Base-by-base conservation (phyloP, 2,797 vertebrate species). In the Cryptoblepharus egeriae region DNA sequence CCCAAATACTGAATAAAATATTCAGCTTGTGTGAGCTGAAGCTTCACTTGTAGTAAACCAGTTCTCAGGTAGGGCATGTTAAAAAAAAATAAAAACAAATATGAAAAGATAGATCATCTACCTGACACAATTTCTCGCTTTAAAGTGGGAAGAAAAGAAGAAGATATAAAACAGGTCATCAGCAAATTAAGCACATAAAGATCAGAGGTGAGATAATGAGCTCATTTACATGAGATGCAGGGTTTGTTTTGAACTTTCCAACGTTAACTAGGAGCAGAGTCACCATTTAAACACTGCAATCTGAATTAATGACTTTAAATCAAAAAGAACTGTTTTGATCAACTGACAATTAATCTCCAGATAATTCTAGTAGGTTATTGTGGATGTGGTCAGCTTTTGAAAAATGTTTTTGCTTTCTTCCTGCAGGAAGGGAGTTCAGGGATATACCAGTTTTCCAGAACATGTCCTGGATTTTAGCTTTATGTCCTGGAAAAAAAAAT, bases 171-270 rank as follows among this genome's bases (percentile, higher is more conserved):
- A 85, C 85, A 91, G 87, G 92, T 91, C 90, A 89, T 82, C 80
- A 60, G 86, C 85, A 92, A 93, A 90, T 93, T 87, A 94, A 92
- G 89, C 83, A 83, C 77, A 89, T 85, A 81, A 87, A 91, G 86
- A 88, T 91, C 86, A 94, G 93, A 93, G 89, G 91, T 90, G 88
- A 93, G 91, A 89, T 89, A 93, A 89, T 89, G 88, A 93, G 88
- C 79, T 91, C 57, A 82, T 93, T 94, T 94, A 81, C 87, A 91
- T 92, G 91, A 77, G 80, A 89, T 92, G 89, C 88, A 88, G 22
- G 49, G 68, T 93, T 94, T 94, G 67, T 92, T 95, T 92, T 77
- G 89, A 90, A 92, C 75, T 94, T 93, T 85, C 89, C 90, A 91
- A 89, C 75, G 78, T n/a, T 70, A 84, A 86, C 85, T n/a, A 32